phyloP scores from a whole-genome alignment of 2,113 vertebrate genomes.

The Anoura caudifer region DNA sequence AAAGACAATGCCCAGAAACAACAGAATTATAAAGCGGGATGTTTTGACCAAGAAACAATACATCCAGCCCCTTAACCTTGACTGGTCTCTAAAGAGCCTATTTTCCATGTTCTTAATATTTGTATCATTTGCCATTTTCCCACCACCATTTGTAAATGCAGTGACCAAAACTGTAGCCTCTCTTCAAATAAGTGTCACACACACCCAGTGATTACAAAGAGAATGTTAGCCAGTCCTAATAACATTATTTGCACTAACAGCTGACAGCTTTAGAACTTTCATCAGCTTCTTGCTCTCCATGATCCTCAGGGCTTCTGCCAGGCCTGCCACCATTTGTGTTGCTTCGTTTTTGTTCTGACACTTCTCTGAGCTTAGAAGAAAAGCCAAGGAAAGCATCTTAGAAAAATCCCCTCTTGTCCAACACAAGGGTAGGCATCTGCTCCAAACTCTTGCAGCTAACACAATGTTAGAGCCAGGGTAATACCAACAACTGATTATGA shows the following conservation, averaged over 20 bases:
- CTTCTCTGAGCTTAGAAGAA: background rate
- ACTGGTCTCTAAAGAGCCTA: background rate
- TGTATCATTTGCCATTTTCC: background rate
- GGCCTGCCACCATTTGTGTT: background rate
- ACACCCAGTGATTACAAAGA: background rate
- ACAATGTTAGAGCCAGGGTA: background rate
- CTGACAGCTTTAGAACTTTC: background rate
- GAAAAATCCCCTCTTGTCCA: background rate
- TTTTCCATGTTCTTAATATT: background rate
- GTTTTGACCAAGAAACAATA: background rate
- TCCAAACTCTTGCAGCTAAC: background rate
- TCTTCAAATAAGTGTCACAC: background rate
- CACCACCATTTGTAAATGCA: background rate
- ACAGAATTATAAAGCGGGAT: background rate
- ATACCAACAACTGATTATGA: background rate
- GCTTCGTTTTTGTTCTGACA: background rate
- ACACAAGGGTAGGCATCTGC: background rate
- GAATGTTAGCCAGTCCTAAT: background rate
- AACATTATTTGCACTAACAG: background rate
- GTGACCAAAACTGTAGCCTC: background rate
- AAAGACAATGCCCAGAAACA: background rate
- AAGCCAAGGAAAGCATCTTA: background rate
- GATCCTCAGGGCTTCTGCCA: background rate
- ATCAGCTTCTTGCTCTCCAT: background rate
- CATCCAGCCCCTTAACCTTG: background rate